Base-by-base conservation (phyloP, 2,113 vertebrate species). In the Limanda limanda region DNA sequence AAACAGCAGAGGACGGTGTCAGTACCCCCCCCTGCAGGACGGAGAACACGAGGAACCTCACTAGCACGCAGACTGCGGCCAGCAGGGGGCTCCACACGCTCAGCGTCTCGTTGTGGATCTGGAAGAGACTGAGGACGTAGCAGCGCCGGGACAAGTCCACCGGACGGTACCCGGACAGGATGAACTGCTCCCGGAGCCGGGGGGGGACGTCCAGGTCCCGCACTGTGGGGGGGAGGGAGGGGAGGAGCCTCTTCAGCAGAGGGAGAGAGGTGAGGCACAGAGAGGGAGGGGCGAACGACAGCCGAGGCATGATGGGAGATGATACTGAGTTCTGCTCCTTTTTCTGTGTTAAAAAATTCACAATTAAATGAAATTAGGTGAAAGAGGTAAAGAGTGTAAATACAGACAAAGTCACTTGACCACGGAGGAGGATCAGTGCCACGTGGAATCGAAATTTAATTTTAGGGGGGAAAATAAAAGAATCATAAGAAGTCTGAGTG, bases 41-140 rank as follows among this genome's bases (percentile, higher is more conserved):
- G 21, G 67, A 1, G 47, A 91, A 92, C 11, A 23, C 0, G 12
- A 10, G 23, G 72, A 89, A 86, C 69, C 88, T 79, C 40, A 65
- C 6, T 12, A 24, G 24, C 10, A 91, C 17, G 2, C 24, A 79
- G 58, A n/a, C 23, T 13, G 95, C 95, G 0, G 95, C 95, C 94
- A 98, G 89, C 83, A 99, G 87, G 72, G 96, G 97, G 70, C 95
- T 97, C 97, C 97, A 98, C 0, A 96, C 96, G 0, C 96, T 99
- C 71, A 98, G 86, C 0, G 95, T 95, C 86, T 99, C 96, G 0
- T 99, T 99, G 94, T 99, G 97, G 67, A 96, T 93, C 93, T 98
- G 97, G 78, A 98, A 96, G 65, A 98, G 95, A 84, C 97, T 97
- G 59, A 96, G 86, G 76, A 95, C 92, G 78, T 97, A 99, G 82